A percentile compares a stretch with the other conserved stretches of the same genome.
Evolutionary conservation across 2,797 vertebrate species (phyloP).

Genomic region (Hippopotamyrus pictus): DNA sequence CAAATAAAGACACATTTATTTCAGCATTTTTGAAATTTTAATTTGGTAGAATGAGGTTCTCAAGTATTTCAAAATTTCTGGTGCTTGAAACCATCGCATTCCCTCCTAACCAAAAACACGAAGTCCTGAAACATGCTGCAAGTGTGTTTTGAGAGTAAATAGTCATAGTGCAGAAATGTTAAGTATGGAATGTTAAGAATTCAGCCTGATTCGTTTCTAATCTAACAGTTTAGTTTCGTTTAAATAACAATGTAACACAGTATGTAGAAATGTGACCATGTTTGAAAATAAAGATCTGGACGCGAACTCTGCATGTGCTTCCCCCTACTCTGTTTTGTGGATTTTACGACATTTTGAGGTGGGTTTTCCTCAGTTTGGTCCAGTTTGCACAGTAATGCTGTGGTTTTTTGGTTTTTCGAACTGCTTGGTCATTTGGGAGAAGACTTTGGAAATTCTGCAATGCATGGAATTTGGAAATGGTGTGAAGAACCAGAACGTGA

Average conservation of each 20-base stretch:
- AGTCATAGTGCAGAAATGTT: background rate
- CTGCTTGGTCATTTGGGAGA: background rate
- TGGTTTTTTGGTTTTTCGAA: background rate
- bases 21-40: background rate
- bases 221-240: background rate
- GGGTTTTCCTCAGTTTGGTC: background rate
- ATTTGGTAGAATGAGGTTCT: background rate
- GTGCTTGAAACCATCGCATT: background rate
- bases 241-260: background rate
- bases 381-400: background rate
- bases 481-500: background rate
- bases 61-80: background rate
- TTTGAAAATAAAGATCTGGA: background rate
- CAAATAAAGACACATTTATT: background rate
- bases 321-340: background rate
- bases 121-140: background rate
- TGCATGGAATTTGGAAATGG: background rate
- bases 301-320: background rate
- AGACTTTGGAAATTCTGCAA: background rate
- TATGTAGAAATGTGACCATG: background rate
- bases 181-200: background rate
- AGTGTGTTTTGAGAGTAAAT: background rate
- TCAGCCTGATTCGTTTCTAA: background rate
- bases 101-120: background rate
- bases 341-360: background rate